Evolutionary conservation across 2,113 vertebrate species (phyloP), one percentile per base, ranked within the genome.

Genomic region (Nerophis lumbriciformis): DNA sequence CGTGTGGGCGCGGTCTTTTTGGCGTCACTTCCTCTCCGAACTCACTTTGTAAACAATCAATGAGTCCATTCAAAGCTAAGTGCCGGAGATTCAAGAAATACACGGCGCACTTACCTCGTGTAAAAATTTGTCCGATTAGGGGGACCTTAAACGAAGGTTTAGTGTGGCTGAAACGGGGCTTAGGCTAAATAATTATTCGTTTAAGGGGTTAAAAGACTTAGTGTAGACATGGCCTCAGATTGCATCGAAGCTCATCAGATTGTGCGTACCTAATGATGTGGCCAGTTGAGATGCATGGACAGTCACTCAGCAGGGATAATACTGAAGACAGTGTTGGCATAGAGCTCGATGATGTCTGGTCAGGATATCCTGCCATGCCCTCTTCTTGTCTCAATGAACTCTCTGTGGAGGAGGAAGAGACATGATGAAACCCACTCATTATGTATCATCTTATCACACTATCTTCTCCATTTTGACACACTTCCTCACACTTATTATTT

Each of bases 281-380:
- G 36, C 36, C 36, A 52, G 13, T 38, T 55, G 13, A 16, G 44
- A 15, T 49, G n/a, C 16, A 8, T 54, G 38, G 21, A 7, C n/a
- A 21, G 52, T 59, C 38, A 16, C 51, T n/a, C 51, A 63, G 53
- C 10, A 8, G 16, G 7, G 48, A 51, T 36, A 37, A 57, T 64
- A 35, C 56, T 57, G 59, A 63, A 65, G 62, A 28, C 51, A 53
- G 13, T 57, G 61, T 56, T 45, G 71, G 62, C 7, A 1, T 53
- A 36, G 48, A 37, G 67, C 61, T 73, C 59, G 45, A 64, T 73
- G 65, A 13, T 59, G 78, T 51, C 63, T 78, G 63, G 69, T 80
- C 84, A 78, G 75, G 72, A 81, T 81, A 74, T 85, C 79, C 79
- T 83, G 79, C 70, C 70, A 12, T 77, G 69, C 75, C 68, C 73